A percentile compares a stretch with the other conserved stretches of the same genome.
phyloP scores from a whole-genome alignment of 2,113 vertebrate species.

The Synodontis membranacea region DNA sequence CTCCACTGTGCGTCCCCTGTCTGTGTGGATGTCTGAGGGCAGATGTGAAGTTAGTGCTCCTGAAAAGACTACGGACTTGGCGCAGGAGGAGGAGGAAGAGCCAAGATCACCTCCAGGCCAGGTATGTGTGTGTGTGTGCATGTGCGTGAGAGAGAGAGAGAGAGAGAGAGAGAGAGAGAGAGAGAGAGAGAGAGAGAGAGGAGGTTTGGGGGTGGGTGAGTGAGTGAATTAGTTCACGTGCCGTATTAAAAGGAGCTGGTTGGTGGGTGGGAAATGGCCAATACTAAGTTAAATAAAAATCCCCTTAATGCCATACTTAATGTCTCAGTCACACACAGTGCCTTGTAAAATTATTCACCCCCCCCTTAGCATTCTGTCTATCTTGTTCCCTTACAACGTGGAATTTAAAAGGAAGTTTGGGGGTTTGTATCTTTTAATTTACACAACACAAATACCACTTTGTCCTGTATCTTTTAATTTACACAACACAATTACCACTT shows the following conservation, averaged over 20 bases:
- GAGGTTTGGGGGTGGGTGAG: too few species aligned
- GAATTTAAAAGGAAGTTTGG: too few species aligned
- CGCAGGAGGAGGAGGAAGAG: slow-evolving; percentile 28
- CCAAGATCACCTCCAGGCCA: slow-evolving; percentile 49
- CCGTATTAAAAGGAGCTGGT: not conserved
- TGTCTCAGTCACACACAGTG: too few species aligned
- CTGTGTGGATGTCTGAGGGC: slow-evolving; percentile 60
- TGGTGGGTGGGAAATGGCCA: not conserved
- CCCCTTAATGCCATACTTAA: not conserved
- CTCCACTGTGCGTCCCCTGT: slow-evolving; percentile 66
- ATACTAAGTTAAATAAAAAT: not conserved
- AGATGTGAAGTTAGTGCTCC: slow-evolving; percentile 14
- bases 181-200: not conserved
- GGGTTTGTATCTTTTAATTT: too few species aligned
- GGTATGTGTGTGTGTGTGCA: slow-evolving; percentile 24
- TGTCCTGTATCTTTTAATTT: too few species aligned
- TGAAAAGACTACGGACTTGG: slow-evolving; percentile 27
- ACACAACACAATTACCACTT: too few species aligned
- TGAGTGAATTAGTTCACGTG: not conserved
- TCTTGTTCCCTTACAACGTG: too few species aligned
- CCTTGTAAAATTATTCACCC: too few species aligned
- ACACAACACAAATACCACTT: too few species aligned
- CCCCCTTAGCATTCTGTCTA: too few species aligned
- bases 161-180: too few species aligned
- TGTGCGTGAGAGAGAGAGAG: not conserved